Evolutionary conservation across 2,113 vertebrate genomes (phyloP).

Genomic region (Saccopteryx bilineata): DNA sequence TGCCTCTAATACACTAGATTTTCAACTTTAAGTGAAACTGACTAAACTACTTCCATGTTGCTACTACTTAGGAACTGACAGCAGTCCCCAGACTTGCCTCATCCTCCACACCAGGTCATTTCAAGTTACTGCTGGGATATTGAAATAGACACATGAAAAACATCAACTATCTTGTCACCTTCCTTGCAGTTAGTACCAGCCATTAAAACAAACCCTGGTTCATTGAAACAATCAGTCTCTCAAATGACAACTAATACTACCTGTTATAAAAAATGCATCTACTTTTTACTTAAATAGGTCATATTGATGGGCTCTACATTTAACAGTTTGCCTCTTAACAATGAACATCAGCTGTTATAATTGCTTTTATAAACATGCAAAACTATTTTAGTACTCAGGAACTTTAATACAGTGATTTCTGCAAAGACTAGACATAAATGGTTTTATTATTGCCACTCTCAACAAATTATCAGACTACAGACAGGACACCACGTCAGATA

Average conservation of each 20-base stretch:
- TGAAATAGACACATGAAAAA: conserved; percentile 81
- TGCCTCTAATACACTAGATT: conserved; percentile 94
- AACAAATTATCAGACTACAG: conserved; percentile 49
- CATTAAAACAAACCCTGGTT: conserved; percentile 73
- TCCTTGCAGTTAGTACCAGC: conserved; percentile 75
- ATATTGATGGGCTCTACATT: conserved; percentile 21
- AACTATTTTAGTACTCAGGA: conserved; percentile 12
- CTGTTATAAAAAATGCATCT: background rate
- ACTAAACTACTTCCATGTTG: conserved; percentile 94
- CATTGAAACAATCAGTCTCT: background rate
- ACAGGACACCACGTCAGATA: background rate
- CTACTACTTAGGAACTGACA: conserved; percentile 92
- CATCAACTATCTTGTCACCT: conserved; percentile 75
- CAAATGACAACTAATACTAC: conserved; percentile 52
- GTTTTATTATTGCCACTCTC: conserved; percentile 1
- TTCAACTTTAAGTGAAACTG: conserved; percentile 94
- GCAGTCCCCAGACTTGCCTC: conserved; percentile 82
- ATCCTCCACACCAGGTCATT: conserved; percentile 87
- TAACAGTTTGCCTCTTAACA: conserved; percentile 30
- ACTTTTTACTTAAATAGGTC: conserved; percentile 22
- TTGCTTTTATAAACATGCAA: conserved; percentile 24
- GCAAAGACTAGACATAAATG: conserved; percentile 13
- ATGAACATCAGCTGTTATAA: background rate
- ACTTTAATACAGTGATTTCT: conserved; percentile 18
- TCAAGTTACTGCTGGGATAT: conserved; percentile 79